Conservation (phyloP, 2,797 vertebrate species). For the Zonotrichia albicollis region DNA sequence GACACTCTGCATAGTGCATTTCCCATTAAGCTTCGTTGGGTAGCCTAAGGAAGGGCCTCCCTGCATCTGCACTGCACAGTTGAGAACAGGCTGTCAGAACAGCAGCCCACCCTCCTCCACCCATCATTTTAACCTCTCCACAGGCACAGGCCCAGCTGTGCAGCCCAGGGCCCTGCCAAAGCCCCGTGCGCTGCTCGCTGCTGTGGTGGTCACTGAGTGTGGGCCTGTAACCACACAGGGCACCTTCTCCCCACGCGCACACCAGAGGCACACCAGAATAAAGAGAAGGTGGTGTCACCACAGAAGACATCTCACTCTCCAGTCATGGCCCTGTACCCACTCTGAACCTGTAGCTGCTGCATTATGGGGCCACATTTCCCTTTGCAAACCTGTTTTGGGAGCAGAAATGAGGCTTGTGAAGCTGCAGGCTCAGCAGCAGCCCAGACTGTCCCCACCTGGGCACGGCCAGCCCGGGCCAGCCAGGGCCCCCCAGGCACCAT, state of each 20-base stretch:
- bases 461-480: background rate
- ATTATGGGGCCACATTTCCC: background rate
- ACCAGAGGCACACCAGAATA: background rate
- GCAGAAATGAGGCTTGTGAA: background rate
- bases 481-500: too few relatives aligned
- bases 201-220: background rate
- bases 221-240: background rate
- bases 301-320: background rate
- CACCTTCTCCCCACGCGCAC: background rate
- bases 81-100: background rate
- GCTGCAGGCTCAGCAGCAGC: background rate
- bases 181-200: background rate
- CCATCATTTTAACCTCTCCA: background rate
- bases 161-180: background rate
- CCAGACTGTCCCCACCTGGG: rapidly evolving
- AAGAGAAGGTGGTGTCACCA: background rate
- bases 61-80: background rate
- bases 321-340: background rate
- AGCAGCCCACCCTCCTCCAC: background rate
- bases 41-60: background rate
- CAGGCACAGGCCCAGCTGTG: background rate
- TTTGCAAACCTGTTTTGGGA: background rate
- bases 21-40: background rate
- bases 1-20: background rate
- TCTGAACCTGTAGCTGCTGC: background rate